Evolutionary conservation across 2,888 invertebrate species (phyloP), one percentile per base, ranked within the genome.

Genomic region (Oasisia sp.): DNA sequence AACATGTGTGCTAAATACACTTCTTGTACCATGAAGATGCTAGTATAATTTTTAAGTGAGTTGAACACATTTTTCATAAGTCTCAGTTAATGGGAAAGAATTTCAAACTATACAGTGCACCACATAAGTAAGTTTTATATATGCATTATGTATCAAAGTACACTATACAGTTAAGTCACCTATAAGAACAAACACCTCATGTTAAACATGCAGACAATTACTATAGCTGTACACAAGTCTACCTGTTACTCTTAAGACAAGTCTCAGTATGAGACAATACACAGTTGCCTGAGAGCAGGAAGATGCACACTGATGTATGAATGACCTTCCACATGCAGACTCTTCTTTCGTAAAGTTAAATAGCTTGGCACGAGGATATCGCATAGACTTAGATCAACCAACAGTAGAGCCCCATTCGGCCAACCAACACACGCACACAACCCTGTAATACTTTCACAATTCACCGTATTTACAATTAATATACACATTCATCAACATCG

Each of bases 331-430:
- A 74, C n/a, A 74, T 27, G 19, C 74, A 74, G 74, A 27, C 74
- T 74, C 50, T 50, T 12, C 12, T 56, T 14, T 19, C 74, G n/a
- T 74, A 27, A 74, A 74, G 74, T n/a, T 50, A 74, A 27, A 74
- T 74, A 74, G 19, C 74, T 74, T 74, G 74, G 74, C 74, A 74
- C 74, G n/a, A 74, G 74, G 74, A 74, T 74, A 74, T 74, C 74
- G 74, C 74, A 74, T 74, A 74, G 27, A 19, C 74, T 74, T 74
- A 74, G 74, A 27, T 27, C 74, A 74, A 74, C 74, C 74, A 74
- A 74, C 27, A 74, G 27, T 19, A 19, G 27, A 74, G 74, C 19
- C 74, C 5, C 74, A 27, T 74, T 74, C 74, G 19, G 74, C 74
- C 74, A 74, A n/a, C 56, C 38, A 38, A 56, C 56, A 56, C 74